phyloP scores from a whole-genome alignment of 2,888 invertebrate species.

The Rhogogaster chlorosoma region DNA sequence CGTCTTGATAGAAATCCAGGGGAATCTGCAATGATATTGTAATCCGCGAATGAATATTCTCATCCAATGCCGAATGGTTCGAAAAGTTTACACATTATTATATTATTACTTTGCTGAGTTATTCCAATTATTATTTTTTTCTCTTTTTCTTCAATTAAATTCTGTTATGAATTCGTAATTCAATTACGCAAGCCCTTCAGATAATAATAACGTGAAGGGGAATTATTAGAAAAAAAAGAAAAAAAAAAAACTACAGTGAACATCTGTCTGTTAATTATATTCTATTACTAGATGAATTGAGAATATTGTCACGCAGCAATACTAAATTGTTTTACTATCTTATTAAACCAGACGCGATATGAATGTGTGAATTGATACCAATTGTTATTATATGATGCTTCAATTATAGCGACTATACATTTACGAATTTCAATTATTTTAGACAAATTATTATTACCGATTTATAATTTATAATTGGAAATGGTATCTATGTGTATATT shows the following conservation, averaged over 20 bases:
- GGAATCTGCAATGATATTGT: background rate
- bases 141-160: background rate
- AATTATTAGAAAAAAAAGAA: background rate
- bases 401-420: background rate
- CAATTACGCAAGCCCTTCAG: background rate
- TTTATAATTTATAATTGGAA: background rate
- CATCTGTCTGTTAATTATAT: background rate
- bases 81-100: too few relatives aligned
- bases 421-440: background rate
- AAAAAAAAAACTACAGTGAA: background rate
- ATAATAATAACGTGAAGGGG: background rate
- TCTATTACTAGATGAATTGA: slow-evolving; percentile 7
- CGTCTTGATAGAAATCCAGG: background rate
- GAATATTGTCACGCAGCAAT: slow-evolving; percentile 3
- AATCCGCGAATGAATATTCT: background rate
- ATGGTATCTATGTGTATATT: background rate
- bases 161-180: background rate
- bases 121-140: background rate
- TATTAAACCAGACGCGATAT: slow-evolving; percentile 26
- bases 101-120: background rate
- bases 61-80: background rate
- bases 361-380: slow-evolving; percentile 3
- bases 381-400: background rate
- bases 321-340: slow-evolving; percentile 19
- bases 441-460: background rate